Base-by-base conservation (phyloP, 2,113 vertebrate genomes). In the Eira barbara region DNA sequence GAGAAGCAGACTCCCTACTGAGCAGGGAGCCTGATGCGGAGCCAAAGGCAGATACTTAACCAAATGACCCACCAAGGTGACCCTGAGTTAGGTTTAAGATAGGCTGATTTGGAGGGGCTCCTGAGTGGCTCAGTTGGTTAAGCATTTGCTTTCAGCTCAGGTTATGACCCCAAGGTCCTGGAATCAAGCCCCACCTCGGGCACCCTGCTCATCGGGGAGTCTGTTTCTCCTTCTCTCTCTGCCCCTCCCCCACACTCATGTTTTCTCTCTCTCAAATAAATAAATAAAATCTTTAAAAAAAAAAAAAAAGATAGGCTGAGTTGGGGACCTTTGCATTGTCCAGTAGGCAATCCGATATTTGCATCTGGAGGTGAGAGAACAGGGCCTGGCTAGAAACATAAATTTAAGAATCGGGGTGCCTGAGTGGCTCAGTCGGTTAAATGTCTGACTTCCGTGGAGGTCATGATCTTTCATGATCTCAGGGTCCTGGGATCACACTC, bases 361-460 rank as follows among this genome's bases (percentile, higher is more conserved):
- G 45, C n/a, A n/a, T 65, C 7, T 55, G 45, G 45, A 55, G 21
- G 79, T 52, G 45, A 76, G 69, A 65, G 45, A 93, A 65, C 59
- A 55, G 79, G 45, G 52, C 57, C 83, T 10, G 47, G 21, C 45
- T 65, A 42, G 29, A 90, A 83, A 83, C 17, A 34, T 27, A 90
- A 84, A 83, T 65, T 65, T 65, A n/a, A 63, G 36, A 76, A 69
- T 36, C 4, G 18, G 99, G 67, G 67, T 69, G 17, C 67, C 67
- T 36, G n/a, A n/a, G 67, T 69, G 67, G 34, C 67, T 36, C 34
- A 69, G 67, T 36, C 0, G 0, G 65, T n/a, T n/a, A 69, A 69
- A n/a, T 69, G 65, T 69, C 34, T 69, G 34, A n/a, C 67, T 69
- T 69, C 17, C 0, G 3, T 4, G 3, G 17, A 69, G 8, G 34